Percentiles rank a stretch among this genome's conserved stretches.
Conservation (phyloP, 2,888 invertebrate genomes). For the Camponotus fellah region DNA sequence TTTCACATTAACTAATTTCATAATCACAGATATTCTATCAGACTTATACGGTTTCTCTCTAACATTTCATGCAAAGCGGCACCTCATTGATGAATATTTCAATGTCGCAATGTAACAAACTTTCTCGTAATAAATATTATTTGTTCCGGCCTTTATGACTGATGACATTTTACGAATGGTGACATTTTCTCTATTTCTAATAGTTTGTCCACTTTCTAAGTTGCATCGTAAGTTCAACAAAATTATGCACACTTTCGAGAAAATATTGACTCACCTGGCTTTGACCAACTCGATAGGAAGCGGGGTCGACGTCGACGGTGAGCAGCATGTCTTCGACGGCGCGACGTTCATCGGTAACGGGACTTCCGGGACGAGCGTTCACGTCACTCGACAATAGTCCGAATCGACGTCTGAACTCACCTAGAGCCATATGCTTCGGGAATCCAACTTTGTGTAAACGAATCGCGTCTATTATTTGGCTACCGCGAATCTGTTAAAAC, state of each 20-base stretch:
- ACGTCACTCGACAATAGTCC: constrained; percentile 87
- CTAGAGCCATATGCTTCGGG: constrained; percentile 95
- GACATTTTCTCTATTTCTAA: constrained; percentile 6
- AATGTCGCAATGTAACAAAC: not conserved
- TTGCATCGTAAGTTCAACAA: not conserved
- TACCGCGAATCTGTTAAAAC: constrained; percentile 92
- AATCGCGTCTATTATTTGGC: constrained; percentile 95
- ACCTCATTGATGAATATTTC: constrained; percentile 10
- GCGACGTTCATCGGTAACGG: constrained; percentile 87
- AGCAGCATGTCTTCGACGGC: constrained; percentile 95
- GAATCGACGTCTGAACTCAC: constrained; percentile 96
- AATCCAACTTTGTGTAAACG: constrained; percentile 97
- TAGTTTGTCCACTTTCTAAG: not conserved
- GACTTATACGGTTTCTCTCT: not conserved
- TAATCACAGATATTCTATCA: not conserved
- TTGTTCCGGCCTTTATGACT: constrained; percentile 7
- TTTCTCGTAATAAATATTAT: constrained; percentile 22
- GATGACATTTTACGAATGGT: constrained; percentile 9
- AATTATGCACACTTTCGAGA: not conserved
- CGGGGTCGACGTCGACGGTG: constrained; percentile 93
- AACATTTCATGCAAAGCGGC: not conserved
- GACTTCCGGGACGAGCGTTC: constrained; percentile 85
- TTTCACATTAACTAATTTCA: constrained; percentile 14
- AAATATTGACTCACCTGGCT: constrained; percentile 92
- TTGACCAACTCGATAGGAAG: constrained; percentile 95